These are phyloP conservation scores for Pandemis corylana DNA, from an alignment of 2,888 invertebrate species.

Conservation along the genomic window DNA sequence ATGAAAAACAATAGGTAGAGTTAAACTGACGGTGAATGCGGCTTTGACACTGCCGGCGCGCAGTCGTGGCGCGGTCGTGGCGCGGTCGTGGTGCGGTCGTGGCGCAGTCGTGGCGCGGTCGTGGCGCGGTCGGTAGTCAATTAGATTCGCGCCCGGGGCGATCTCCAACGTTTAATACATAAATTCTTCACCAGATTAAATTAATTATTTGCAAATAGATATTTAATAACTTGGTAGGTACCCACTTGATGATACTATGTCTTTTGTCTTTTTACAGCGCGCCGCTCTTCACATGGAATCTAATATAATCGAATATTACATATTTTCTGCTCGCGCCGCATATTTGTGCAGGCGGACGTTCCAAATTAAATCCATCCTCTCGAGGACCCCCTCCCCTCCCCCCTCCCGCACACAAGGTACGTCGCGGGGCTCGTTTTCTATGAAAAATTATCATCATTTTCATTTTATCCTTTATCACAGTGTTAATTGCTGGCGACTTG, in stretches of 20 bases:
- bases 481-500: background rate
- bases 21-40: background rate
- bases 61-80: background rate
- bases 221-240: background rate
- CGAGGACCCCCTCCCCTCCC: no score
- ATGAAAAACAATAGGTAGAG: no score
- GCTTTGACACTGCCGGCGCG: background rate
- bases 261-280: background rate
- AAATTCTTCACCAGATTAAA: slow-evolving; percentile 2
- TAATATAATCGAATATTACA: slow-evolving; percentile 9
- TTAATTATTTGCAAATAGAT: slow-evolving; percentile 1
- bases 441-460: background rate
- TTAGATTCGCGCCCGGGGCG: background rate
- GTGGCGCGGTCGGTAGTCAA: slow-evolving; percentile 5
- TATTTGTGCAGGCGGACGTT: background rate
- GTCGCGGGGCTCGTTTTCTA: background rate
- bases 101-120: slow-evolving; percentile 10
- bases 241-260: background rate
- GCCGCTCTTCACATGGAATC: background rate
- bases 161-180: background rate
- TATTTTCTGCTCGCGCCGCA: background rate
- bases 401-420: no score
- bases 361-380: background rate
- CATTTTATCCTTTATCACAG: background rate
- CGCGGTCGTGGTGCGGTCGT: background rate